phyloP scores from a whole-genome alignment of 2,888 invertebrate genomes.

The Anorthoa munda region DNA sequence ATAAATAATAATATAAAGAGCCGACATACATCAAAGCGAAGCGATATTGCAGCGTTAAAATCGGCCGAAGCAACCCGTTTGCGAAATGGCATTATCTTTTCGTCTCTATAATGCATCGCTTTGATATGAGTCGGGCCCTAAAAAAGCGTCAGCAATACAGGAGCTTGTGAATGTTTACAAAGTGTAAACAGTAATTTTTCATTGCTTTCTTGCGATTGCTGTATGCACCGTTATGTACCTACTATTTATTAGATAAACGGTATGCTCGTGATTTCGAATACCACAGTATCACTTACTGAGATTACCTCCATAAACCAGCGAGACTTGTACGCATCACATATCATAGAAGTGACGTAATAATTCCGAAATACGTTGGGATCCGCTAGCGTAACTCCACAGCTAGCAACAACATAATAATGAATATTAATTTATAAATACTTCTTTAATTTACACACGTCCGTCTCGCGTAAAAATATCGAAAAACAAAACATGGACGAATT shows the following conservation, averaged over 20 bases:
- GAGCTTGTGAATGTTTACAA: not conserved
- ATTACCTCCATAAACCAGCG: constrained; percentile 13
- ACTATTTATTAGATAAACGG: not conserved
- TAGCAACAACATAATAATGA: constrained; percentile 38
- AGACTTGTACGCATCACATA: not conserved
- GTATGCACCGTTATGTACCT: not conserved
- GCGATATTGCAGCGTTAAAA: not conserved
- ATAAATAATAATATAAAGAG: not conserved
- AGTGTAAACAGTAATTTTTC: not conserved
- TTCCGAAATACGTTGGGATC: constrained; percentile 17
- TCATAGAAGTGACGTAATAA: not conserved
- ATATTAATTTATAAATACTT: constrained; percentile 51
- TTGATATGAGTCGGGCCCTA: not conserved
- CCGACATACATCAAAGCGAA: not conserved
- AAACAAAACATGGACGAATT: constrained; percentile 52
- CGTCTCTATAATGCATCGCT: not conserved
- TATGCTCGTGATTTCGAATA: constrained; percentile 9
- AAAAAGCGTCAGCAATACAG: not conserved
- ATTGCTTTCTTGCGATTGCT: constrained; percentile 1
- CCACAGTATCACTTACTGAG: constrained; percentile 17
- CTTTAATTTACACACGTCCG: constrained; percentile 44
- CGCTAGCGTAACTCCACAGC: constrained; percentile 19
- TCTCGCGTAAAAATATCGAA: constrained; percentile 47
- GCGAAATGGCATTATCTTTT: not conserved
- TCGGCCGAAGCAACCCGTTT: not conserved